Base-by-base conservation (phyloP, 2,888 invertebrate genomes). In the Napeogenes sylphis region DNA sequence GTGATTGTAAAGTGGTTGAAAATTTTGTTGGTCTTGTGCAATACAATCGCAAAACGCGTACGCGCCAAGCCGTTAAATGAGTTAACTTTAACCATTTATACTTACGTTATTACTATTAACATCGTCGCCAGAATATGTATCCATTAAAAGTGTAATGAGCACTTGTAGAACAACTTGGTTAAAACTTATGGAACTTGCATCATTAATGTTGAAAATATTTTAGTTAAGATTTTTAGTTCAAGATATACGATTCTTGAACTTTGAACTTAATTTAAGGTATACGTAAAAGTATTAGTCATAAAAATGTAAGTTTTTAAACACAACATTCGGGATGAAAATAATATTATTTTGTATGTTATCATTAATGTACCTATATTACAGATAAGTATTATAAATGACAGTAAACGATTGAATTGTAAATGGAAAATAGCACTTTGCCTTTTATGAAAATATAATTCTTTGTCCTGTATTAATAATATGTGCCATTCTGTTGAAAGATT, bases 21-120 rank as follows among this genome's bases (percentile, higher is more conserved):
- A 77, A 78, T 80, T 78, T 70, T 67, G 75, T 74, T 75, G 73
- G 78, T 77, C 80, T 79, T 70, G 66, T 61, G 51, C 62, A 54
- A 54, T 59, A 59, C 45, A 61, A 58, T 63, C 59, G 58, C 61
- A 59, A 56, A 57, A 58, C 54, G 64, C 61, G 63, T 63, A 66
- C 70, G 70, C 75, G 73, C 70, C 73, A 67, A 72, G 68, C 71
- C 73, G 70, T 77, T 77, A 84, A 88, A 87, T 80, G 86, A 84
- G 80, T 80, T 78, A 89, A 89, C 83, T 89, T 89, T 87, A 77
- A 83, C 83, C 87, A 89, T 88, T 88, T 83, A 81, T 84, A 83
- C 81, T 80, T 80, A 83, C 85, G 84, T 87, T 87, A 86, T 83
- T 82, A 82, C 83, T 81, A 85, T 85, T 85, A 87, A 84, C 81